Evolutionary conservation across 92 coral and sea anemone species (phyloP).

Genomic region (Parazoanthus darwini): DNA sequence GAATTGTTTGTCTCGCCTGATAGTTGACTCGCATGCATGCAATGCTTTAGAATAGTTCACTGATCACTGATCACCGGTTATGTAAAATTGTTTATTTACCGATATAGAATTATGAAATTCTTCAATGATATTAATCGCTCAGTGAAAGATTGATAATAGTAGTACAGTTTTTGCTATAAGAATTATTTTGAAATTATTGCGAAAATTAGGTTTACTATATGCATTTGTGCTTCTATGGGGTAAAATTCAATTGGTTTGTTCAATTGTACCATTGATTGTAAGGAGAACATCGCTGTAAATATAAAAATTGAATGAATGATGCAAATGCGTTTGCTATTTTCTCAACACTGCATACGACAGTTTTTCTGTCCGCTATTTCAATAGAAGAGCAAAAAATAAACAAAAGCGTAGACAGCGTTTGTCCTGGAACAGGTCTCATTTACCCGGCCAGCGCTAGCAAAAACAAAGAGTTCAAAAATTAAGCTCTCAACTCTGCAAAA

Average conservation of each 20-base stretch:
- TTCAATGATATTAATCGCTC: no score
- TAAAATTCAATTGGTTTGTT: background rate
- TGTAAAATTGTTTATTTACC: background rate
- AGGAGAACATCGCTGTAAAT: background rate
- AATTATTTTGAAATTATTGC: background rate
- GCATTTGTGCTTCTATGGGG: background rate
- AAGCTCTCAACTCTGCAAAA: no score
- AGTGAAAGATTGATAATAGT: background rate
- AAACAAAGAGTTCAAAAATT: background rate
- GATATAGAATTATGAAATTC: background rate
- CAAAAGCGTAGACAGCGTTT: no score
- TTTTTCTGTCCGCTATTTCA: no score
- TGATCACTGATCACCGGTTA: background rate
- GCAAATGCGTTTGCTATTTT: background rate
- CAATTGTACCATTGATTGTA: background rate
- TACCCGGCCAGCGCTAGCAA: background rate
- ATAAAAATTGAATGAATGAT: background rate
- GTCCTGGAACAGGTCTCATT: no score
- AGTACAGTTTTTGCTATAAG: background rate
- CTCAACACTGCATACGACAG: background rate
- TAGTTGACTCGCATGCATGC: background rate
- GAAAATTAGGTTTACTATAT: background rate
- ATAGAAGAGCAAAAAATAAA: no score
- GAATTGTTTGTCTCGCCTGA: no score
- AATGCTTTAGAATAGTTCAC: background rate